Conservation (phyloP, 1,140 invertebrate species). For the Pogonomyrmex barbatus region DNA sequence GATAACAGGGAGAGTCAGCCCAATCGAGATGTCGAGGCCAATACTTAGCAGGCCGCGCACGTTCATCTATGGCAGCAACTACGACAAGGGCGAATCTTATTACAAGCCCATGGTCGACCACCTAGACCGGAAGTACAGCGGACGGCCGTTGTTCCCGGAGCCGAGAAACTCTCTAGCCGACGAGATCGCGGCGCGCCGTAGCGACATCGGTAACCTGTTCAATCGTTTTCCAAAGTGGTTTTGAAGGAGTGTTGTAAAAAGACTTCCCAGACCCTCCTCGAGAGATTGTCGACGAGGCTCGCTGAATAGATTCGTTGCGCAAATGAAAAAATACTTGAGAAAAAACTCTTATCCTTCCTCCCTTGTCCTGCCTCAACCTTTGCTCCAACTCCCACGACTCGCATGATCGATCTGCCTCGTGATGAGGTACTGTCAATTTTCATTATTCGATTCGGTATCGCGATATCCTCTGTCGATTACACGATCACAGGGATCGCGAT, state of each 20-base stretch:
- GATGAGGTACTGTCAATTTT: constrained; percentile 7
- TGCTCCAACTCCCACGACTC: constrained; percentile 11
- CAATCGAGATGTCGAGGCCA: constrained; percentile 83
- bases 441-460: constrained; percentile 16
- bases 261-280: constrained; percentile 66
- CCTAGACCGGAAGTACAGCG: constrained; percentile 90
- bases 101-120: constrained; percentile 91
- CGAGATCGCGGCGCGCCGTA: constrained; percentile 85
- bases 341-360: constrained; percentile 41
- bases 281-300: constrained; percentile 46
- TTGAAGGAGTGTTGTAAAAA: constrained; percentile 79
- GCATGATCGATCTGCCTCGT: constrained; percentile 41
- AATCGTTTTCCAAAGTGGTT: constrained; percentile 86
- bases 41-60: constrained; percentile 89
- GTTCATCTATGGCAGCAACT: constrained; percentile 92
- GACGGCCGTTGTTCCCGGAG: constrained; percentile 85
- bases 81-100: constrained; percentile 92
- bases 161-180: constrained; percentile 84
- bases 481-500: constrained; percentile 3
- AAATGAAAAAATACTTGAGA: constrained; percentile 57
- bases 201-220: constrained; percentile 86
- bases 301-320: constrained; percentile 57
- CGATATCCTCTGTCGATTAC: constrained; percentile 27
- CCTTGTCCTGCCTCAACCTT: background rate
- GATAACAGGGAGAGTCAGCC: constrained; percentile 39